Base-by-base conservation (phyloP, 2,113 vertebrate genomes). In the Anolis sagrei region DNA sequence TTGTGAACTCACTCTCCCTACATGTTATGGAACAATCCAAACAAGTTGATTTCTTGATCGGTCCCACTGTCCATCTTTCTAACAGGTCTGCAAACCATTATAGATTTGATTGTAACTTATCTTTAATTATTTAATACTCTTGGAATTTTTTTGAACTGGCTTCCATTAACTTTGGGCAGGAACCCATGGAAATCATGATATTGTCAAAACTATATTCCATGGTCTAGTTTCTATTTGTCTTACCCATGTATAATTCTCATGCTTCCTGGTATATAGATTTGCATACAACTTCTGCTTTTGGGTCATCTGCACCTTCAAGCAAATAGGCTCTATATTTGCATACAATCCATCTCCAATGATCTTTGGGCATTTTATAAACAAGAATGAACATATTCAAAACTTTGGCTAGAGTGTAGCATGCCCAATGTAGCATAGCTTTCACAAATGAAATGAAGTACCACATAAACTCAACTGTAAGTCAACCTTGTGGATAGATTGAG, bases 181-280 rank as follows among this genome's bases (percentile, higher is more conserved):
- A 76, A 83, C 19, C 19, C 19, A 68, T 84, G n/a, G 23, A 84
- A 84, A 69, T 54, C 32, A 36, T 77, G 5, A 48, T 18, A 32
- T 25, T 77, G 66, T 49, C 74, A 84, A 62, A 51, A 1, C 64
- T 58, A 7, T 77, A 8, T 64, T 69, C 27, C n/a, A 8, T 51
- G 64, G 48, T 23, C 32, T 84, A 69, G 48, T 77, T 69, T 84
- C 25, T 21, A 5, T 77, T 84, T 68, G 75, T 54, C 32, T 14
- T 85, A 18, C 66, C 64, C 21, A 84, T 84, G 69, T 84, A 69
- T 78, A 84, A 84, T 69, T 23, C 64, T 77, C 23, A 69, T 84
- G 64, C 49, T 16, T 78, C n/a, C 74, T 39, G 25, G 14, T 84
- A 69, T n/a, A n/a, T 66, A 69, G 27, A 84, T 84, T 69, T 77